Evolutionary conservation across 2,888 invertebrate species (phyloP).

Genomic region (Neelides folsomi): DNA sequence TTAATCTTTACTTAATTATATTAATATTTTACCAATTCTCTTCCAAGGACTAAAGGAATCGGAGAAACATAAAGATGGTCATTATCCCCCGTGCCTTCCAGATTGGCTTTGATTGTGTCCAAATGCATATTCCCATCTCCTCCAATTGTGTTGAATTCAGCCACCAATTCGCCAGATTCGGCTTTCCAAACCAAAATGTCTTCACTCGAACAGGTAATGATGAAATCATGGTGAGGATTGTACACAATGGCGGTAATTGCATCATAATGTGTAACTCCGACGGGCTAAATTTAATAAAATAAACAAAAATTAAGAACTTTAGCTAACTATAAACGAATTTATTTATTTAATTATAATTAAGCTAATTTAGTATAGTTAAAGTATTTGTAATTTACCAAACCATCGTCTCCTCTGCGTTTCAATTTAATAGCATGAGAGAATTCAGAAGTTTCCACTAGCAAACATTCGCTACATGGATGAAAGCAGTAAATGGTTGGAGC

Average conservation of each 20-base stretch:
- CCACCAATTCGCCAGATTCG: conserved; percentile 10
- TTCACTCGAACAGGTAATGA: conserved; percentile 16
- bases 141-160: conserved; percentile 20
- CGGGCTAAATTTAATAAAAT: conserved; percentile 3
- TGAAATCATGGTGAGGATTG: conserved; percentile 15
- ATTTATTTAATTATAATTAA: neutral
- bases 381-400: conserved; percentile 1
- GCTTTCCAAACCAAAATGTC: conserved; percentile 17
- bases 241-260: conserved; percentile 14
- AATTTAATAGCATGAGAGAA: conserved; percentile 9
- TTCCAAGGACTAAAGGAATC: conserved; percentile 9
- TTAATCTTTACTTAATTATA: neutral
- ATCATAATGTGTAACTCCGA: conserved; percentile 11
- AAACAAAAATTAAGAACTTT: neutral
- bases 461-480: conserved; percentile 11
- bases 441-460: conserved; percentile 14
- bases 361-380: neutral
- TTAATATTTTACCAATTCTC: conserved; percentile 9
- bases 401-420: conserved; percentile 9
- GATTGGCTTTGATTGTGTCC: conserved; percentile 16
- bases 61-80: conserved; percentile 15
- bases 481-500: conserved; percentile 13
- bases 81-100: conserved; percentile 13
- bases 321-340: neutral
- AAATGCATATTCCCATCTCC: conserved; percentile 21